Base-by-base conservation (phyloP, 2,888 invertebrate genomes). In the Ditylenchus weischeri region DNA sequence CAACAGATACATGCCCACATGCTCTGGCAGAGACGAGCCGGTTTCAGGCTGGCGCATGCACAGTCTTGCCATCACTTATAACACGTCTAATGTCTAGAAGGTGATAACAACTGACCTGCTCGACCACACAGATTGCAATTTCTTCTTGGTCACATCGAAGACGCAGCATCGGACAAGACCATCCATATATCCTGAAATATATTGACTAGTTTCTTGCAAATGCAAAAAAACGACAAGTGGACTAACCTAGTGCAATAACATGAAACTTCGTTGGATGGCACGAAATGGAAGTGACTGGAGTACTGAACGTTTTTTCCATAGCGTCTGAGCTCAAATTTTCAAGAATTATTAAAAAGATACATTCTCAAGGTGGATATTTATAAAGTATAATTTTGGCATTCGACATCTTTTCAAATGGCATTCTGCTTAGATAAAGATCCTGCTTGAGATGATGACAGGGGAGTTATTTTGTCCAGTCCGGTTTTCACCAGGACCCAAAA, bases 211-310 rank as follows among this genome's bases (percentile, higher is more conserved):
- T 54, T 73, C 11, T 43, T 15, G 43, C 8, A 43, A 15, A 6
- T 69, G 62, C 73, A 72, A 49, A 72, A 69, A 11, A 64, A 29
- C 3, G n/a, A 29, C 29, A 29, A 29, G 29, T 4, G 29, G 23
- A 21, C 73, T 73, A 36, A 54, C 60, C 47, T 1, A 54, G 54
- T 29, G 54, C 43, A 43, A 43, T 43, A 15, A 43, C 43, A 43
- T 43, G 5, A 43, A 43, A 43, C 43, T 43, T 21, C 8, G 54
- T 54, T 54, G 54, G 54, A 54, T 54, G 54, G n/a, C 21, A 21
- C 11, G 54, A 21, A 54, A 54, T 29, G 2, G 54, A 21, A 2
- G 54, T 29, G 11, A 54, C 29, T 54, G 54, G 54, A 54, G 29
- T 54, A 29, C 54, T 54, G 54, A 54, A 54, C 21, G 54, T 54